Conservation (phyloP, 2,888 invertebrate species). For the Biston stratarius region DNA sequence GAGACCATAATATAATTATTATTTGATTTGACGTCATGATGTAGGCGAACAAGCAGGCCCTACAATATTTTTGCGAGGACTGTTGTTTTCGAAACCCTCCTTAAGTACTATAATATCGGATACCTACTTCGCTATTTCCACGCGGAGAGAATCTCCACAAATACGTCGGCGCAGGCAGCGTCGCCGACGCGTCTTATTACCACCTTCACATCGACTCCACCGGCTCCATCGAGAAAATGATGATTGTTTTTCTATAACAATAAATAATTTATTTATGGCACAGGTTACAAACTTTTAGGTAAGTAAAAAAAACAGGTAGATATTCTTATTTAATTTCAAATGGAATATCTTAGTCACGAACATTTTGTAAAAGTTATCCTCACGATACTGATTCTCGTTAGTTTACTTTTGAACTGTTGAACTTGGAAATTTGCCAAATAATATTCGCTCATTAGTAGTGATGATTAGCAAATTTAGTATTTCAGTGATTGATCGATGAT, state of each 20-base stretch:
- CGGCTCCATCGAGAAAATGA: constrained; percentile 71
- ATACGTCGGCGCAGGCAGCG: constrained; percentile 67
- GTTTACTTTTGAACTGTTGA: not conserved
- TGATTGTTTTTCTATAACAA: constrained; percentile 44
- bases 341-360: not conserved
- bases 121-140: constrained; percentile 72
- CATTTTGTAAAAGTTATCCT: not conserved
- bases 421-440: constrained; percentile 3
- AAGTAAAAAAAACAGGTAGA: not conserved
- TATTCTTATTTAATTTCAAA: not conserved
- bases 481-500: constrained; percentile 8
- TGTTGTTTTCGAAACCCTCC: no score
- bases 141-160: constrained; percentile 72
- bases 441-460: constrained; percentile 4
- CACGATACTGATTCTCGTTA: not conserved
- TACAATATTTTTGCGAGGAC: no score
- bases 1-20: no score
- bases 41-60: no score
- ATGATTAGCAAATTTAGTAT: constrained; percentile 7
- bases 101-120: not conserved
- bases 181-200: constrained; percentile 67
- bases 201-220: constrained; percentile 71
- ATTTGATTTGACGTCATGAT: no score
- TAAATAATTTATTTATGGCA: not conserved
- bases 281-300: not conserved